Base-by-base conservation (phyloP, 2,797 vertebrate species). In the Sebastes trivittatus region DNA sequence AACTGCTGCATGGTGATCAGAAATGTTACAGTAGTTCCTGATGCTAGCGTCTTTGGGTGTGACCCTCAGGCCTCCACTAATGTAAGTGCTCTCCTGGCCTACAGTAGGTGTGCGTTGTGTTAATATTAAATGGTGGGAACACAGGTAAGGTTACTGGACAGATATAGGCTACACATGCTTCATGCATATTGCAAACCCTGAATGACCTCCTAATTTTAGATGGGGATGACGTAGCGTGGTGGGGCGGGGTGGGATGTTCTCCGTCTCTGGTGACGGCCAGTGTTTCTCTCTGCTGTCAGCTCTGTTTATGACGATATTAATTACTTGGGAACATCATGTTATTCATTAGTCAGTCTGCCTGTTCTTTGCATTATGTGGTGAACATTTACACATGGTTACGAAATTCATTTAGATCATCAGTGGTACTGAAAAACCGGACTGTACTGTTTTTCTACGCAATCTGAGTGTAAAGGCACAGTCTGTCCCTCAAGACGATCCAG, bases 171-270 rank as follows among this genome's bases (percentile, higher is more conserved):
- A 66, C 82, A 66, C 60, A n/a, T 77, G 62, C 84, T 75, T 90
- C 87, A 88, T 88, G 87, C 80, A 90, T 93, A 82, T 88, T 91
- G 75, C 86, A 92, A 75, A 90, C 87, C 78, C 77, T 38, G 79
- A 82, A 82, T 86, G 86, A 79, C 80, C 79, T 82, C 74, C 85
- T 90, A 88, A 88, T 88, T 91, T 90, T 91, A 92, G 87, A 83
- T 78, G 11, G 1, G 13, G 78, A 75, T 76, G 86, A 76, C 72
- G 69, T 13, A 14, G 73, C 34, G 11, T 70, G 70, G 72, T 36
- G 75, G n/a, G 38, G 16, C 4, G 5, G 58, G 73, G 22, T 34
- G 61, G 23, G 83, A 77, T 66, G 80, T 82, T 87, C 49, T 25
- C 32, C 27, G 23, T 86, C 88, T 91, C 87, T 77, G 68, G 83